A percentile compares a stretch with the other conserved stretches of the same genome.
Conservation (phyloP, 2,797 vertebrate species). For the Pangasius sanitwongsei region DNA sequence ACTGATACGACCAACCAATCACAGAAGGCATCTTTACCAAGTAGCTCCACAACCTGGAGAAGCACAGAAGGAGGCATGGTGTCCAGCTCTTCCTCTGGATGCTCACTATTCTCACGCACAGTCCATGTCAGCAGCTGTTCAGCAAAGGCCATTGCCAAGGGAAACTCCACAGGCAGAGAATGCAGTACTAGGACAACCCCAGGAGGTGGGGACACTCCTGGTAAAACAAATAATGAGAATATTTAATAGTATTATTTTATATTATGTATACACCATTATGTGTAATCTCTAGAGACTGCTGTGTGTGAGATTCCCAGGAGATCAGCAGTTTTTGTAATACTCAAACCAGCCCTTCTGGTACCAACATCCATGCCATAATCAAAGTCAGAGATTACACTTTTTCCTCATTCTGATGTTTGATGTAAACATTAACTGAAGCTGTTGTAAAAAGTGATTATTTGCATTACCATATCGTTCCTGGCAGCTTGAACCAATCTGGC, state of each 20-base stretch:
- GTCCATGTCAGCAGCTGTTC: slow-evolving; percentile 96
- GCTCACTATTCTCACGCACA: slow-evolving; percentile 79
- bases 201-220: slow-evolving; percentile 94
- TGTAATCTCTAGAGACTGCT: neutral
- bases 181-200: slow-evolving; percentile 91
- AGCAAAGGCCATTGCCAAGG: slow-evolving; percentile 92
- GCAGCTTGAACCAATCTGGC: no score
- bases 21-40: slow-evolving; percentile 77
- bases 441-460: no score
- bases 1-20: neutral
- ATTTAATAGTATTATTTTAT: neutral
- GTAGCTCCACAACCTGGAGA: slow-evolving; percentile 92
- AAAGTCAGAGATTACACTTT: no score
- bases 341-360: no score
- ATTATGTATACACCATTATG: slow-evolving; percentile 8
- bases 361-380: no score
- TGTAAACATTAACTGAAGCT: no score
- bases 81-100: slow-evolving; percentile 89
- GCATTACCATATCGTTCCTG: no score
- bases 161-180: slow-evolving; percentile 95
- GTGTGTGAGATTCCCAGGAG: no score
- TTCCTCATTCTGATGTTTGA: no score
- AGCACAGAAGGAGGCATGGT: slow-evolving; percentile 89
- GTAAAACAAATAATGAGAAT: slow-evolving; percentile 17
- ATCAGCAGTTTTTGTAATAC: no score